phyloP scores from a whole-genome alignment of 2,888 invertebrate genomes.

The Tupiocoris notatus region DNA sequence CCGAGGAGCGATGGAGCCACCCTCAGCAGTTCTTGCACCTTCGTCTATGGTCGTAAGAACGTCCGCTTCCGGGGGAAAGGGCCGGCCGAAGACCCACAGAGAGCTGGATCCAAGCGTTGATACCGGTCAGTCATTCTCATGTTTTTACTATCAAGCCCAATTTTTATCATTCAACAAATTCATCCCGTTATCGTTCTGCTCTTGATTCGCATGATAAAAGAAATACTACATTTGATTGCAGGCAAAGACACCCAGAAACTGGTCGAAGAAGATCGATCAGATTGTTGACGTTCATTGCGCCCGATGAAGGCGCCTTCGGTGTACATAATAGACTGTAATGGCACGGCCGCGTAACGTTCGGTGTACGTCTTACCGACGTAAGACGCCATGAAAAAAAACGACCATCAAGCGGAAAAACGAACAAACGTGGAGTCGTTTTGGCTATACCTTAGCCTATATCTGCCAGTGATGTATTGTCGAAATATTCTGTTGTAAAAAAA shows the following conservation, averaged over 20 bases:
- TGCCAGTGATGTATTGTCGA: too few relatives aligned
- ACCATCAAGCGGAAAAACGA: too few relatives aligned
- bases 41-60: constrained; percentile 76
- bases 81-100: constrained; percentile 59
- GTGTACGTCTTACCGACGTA: too few relatives aligned
- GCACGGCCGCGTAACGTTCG: constrained; percentile 20
- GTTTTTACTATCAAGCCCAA: too few relatives aligned
- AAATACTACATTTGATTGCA: too few relatives aligned
- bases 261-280: constrained; percentile 81
- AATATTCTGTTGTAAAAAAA: too few relatives aligned
- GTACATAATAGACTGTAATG: constrained; percentile 40
- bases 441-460: too few relatives aligned
- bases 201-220: too few relatives aligned
- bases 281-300: constrained; percentile 52
- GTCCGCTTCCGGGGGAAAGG: constrained; percentile 58
- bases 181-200: too few relatives aligned
- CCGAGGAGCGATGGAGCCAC: constrained; percentile 48
- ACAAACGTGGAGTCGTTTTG: too few relatives aligned
- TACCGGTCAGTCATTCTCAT: constrained; percentile 71
- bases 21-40: constrained; percentile 71
- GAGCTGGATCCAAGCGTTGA: constrained; percentile 81
- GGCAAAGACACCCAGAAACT: constrained; percentile 82
- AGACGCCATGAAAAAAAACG: too few relatives aligned
- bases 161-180: too few relatives aligned
- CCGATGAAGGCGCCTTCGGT: constrained; percentile 34